These are phyloP conservation scores for Falco rusticolus DNA, from an alignment of 2,797 vertebrate species.

Conservation along the genomic window DNA sequence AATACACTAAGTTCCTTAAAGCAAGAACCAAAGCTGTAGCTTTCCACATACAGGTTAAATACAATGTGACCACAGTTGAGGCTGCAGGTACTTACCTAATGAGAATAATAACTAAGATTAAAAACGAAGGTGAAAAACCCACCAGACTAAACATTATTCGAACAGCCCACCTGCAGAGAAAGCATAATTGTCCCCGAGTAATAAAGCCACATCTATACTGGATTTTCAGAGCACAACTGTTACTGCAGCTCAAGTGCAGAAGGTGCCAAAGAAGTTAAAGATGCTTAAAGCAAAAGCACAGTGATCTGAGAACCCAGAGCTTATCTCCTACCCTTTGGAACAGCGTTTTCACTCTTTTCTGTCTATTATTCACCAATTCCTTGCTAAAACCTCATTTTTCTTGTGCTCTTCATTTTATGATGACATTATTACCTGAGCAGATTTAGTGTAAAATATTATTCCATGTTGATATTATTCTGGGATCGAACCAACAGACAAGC, in stretches of 20 bases:
- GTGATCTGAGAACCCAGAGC: neutral
- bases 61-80: neutral
- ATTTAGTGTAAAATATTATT: neutral
- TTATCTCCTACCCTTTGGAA: neutral
- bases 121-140: neutral
- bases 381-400: neutral
- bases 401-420: neutral
- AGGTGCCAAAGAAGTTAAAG: neutral
- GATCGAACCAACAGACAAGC: neutral
- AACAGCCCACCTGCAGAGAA: neutral
- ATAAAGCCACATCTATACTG: neutral
- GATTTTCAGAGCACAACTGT: neutral
- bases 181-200: neutral
- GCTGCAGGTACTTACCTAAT: neutral
- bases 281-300: neutral
- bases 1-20: neutral
- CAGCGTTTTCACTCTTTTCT: neutral
- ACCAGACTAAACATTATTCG: neutral
- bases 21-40: neutral
- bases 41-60: neutral
- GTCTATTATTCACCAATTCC: neutral
- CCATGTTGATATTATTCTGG: accelerated
- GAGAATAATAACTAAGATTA: neutral
- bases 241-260: neutral
- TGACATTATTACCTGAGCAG: neutral